Evolutionary conservation across 1,140 invertebrate species (phyloP), one percentile per base, ranked within the genome.

Genomic region (Tribolium castaneum): DNA sequence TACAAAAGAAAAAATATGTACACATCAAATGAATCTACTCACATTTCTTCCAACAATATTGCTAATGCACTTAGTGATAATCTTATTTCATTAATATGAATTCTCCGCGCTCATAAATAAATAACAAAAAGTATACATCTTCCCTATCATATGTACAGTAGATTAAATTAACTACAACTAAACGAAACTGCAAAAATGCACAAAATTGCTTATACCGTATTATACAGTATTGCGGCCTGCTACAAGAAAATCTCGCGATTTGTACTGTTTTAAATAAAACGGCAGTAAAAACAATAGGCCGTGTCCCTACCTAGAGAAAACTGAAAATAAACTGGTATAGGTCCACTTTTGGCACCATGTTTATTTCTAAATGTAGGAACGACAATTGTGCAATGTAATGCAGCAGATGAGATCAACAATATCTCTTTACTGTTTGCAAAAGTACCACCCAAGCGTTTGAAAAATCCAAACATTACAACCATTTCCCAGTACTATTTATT

Each of bases 381-480:
- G 34, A 70, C 62, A 78, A 75, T 78, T 75, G 77, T 78, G 77
- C 77, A 78, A 78, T 75, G 77, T 70, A 78, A 78, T 70, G 77
- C 77, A 78, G 72, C 70, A 75, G 52, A 52, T 75, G 77, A 78
- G 77, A 78, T 78, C 77, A 78, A 35, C 51, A 34, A 78, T 78
- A 73, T 78, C 77, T 71, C 49, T 77, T 56, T 70, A 25, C 70
- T 50, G 35, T 75, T 56, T 52, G 30, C 16, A 73, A 73, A 52
- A 73, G 19, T 34, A 13, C 6, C 49, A 59, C 52, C 62, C 54
- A 75, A 75, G 51, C 52, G 39, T 34, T 59, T 75, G 10, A 16
- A 52, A 75, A 75, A 45, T 16, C 35, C 59, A 66, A 66, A 66
- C 59, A 66, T 34, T 35, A 66, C 59, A 66, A 12, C 1, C n/a